Evolutionary conservation across 1,140 invertebrate genomes (phyloP).

Genomic region (Apocrypta bakeri): DNA sequence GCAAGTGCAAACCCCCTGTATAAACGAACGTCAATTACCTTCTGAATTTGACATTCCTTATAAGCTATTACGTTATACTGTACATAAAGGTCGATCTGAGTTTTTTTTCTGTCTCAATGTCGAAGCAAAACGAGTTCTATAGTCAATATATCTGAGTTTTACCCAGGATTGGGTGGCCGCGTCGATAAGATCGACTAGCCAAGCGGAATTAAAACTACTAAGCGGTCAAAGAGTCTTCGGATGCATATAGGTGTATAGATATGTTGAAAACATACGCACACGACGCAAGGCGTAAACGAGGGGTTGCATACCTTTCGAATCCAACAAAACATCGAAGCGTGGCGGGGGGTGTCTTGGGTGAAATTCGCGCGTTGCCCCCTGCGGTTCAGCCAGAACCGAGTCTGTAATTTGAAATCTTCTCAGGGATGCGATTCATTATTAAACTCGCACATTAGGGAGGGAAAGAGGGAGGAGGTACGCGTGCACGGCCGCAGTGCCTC

Average conservation of each 20-base stretch:
- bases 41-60: too few species aligned
- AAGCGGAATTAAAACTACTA: constrained; percentile 48
- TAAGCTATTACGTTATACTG: too few species aligned
- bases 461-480: constrained; percentile 32
- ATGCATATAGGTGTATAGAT: too few species aligned
- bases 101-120: too few species aligned
- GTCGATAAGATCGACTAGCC: constrained; percentile 65
- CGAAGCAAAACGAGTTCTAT: too few species aligned
- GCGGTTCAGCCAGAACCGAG: constrained; percentile 44
- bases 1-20: too few species aligned
- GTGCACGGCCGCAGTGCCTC: constrained; percentile 69
- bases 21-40: too few species aligned
- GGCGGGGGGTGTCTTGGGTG: constrained; percentile 61
- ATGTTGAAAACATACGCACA: too few species aligned
- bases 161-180: constrained; percentile 69
- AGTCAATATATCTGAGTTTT: constrained; percentile 33
- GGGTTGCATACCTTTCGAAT: background rate
- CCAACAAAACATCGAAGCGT: constrained; percentile 44
- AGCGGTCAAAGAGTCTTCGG: background rate
- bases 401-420: constrained; percentile 73
- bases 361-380: constrained; percentile 56
- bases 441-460: constrained; percentile 29
- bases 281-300: background rate
- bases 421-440: constrained; percentile 59
- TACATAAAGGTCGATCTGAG: too few species aligned